Conservation (phyloP, 2,888 invertebrate genomes). For the Hyposoter dolosus region DNA sequence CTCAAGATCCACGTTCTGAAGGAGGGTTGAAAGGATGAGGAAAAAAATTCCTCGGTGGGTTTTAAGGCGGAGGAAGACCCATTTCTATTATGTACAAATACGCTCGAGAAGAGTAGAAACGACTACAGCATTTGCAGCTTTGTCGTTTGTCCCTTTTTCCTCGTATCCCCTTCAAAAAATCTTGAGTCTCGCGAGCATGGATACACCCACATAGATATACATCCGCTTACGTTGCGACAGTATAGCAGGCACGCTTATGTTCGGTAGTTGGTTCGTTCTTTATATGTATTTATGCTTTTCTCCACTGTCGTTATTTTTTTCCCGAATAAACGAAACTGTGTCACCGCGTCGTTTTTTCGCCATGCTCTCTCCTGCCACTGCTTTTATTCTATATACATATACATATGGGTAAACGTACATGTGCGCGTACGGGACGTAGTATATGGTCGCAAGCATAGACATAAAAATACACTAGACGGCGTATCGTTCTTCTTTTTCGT, state of each 20-base stretch:
- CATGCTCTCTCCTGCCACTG: slow-evolving; percentile 41
- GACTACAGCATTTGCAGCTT: slow-evolving; percentile 42
- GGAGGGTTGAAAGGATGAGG: neutral
- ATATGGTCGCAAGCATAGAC: neutral
- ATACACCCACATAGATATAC: neutral
- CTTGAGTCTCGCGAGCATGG: slow-evolving; percentile 47
- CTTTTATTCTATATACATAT: neutral
- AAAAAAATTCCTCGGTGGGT: slow-evolving; percentile 10
- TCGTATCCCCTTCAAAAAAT: slow-evolving; percentile 53
- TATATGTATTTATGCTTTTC: slow-evolving; percentile 67
- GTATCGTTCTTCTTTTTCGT: slow-evolving; percentile 53
- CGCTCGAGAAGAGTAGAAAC: slow-evolving; percentile 46
- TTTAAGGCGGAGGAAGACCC: slow-evolving; percentile 17
- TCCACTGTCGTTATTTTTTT: slow-evolving; percentile 58
- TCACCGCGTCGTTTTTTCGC: slow-evolving; percentile 60
- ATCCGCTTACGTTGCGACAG: slow-evolving; percentile 35
- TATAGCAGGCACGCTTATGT: slow-evolving; percentile 52
- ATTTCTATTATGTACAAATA: slow-evolving; percentile 25
- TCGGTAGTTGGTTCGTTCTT: slow-evolving; percentile 48
- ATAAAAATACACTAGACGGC: slow-evolving; percentile 33
- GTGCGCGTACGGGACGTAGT: neutral
- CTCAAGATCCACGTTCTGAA: neutral
- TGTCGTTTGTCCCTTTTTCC: slow-evolving; percentile 36
- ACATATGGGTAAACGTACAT: neutral
- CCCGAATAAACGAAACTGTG: slow-evolving; percentile 61